A percentile compares a stretch with the other conserved stretches of the same genome.
phyloP scores from a whole-genome alignment of 2,113 vertebrate species.

The Sclerurus mexicanus region DNA sequence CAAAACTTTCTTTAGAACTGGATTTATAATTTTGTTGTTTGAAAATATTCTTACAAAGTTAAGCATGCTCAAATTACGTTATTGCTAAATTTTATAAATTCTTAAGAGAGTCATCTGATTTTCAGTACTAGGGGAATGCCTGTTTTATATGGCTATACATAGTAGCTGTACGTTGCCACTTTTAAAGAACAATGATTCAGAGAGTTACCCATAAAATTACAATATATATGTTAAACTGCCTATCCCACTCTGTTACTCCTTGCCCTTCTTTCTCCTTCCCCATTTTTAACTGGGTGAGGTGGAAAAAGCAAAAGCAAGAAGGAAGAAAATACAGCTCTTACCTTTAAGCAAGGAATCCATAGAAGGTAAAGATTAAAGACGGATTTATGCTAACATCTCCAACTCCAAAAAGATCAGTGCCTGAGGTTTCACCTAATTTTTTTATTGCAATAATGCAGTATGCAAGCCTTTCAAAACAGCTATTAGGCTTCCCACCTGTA shows the following conservation, averaged over 20 bases:
- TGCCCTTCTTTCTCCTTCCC: background rate
- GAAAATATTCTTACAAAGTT: background rate
- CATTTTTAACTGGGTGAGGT: background rate
- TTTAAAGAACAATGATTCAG: background rate
- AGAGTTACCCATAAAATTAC: background rate
- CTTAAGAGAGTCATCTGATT: background rate
- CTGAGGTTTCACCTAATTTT: background rate
- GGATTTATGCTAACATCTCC: background rate
- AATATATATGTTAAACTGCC: background rate
- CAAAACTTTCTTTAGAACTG: background rate
- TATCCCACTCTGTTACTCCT: background rate
- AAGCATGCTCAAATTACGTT: background rate
- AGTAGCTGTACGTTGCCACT: background rate
- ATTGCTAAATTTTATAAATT: background rate
- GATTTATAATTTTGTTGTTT: background rate
- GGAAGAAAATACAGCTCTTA: background rate
- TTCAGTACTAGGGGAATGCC: background rate
- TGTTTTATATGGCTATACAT: background rate
- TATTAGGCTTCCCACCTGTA: background rate
- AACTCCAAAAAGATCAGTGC: background rate
- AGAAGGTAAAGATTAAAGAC: background rate
- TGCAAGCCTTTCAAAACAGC: background rate
- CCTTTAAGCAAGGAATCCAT: background rate
- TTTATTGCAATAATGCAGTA: background rate
- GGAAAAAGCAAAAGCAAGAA: background rate